A percentile compares a stretch with the other conserved stretches of the same genome.
These are phyloP conservation scores for Ophonus ardosiacus DNA, from an alignment of 2,888 invertebrate species.

Conservation along the genomic window DNA sequence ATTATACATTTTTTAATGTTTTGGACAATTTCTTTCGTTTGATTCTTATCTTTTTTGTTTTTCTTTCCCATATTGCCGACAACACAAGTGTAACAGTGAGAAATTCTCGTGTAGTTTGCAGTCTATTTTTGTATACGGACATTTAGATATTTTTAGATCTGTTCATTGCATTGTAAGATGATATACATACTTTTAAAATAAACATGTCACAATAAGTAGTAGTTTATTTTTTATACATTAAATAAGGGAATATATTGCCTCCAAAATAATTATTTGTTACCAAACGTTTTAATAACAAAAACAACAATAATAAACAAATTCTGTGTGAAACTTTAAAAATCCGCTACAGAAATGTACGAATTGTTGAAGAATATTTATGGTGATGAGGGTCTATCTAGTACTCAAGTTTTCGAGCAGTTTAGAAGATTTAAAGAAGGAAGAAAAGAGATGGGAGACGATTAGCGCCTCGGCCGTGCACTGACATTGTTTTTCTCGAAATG, in stretches of 20 bases:
- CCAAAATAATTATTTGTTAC: too few relatives aligned
- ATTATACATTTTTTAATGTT: slow-evolving; percentile 31
- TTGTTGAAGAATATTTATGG: too few relatives aligned
- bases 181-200: not conserved
- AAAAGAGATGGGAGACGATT: too few relatives aligned
- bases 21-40: slow-evolving; percentile 24
- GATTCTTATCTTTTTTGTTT: slow-evolving; percentile 35
- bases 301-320: too few relatives aligned
- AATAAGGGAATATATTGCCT: not conserved
- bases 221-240: not conserved
- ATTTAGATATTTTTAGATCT: slow-evolving; percentile 36
- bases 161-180: not conserved
- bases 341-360: too few relatives aligned
- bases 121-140: slow-evolving; percentile 42
- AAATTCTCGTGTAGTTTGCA: not conserved
- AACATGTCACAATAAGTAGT: not conserved
- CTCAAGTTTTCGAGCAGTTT: too few relatives aligned
- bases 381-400: too few relatives aligned
- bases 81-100: not conserved
- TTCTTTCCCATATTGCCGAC: slow-evolving; percentile 41
- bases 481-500: too few relatives aligned
- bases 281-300: too few relatives aligned
- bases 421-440: too few relatives aligned
- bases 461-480: too few relatives aligned
- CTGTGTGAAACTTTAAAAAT: too few relatives aligned